A percentile compares a stretch with the other conserved stretches of the same genome.
Conservation (phyloP, 2,113 vertebrate genomes). For the Corythornis vintsioides region DNA sequence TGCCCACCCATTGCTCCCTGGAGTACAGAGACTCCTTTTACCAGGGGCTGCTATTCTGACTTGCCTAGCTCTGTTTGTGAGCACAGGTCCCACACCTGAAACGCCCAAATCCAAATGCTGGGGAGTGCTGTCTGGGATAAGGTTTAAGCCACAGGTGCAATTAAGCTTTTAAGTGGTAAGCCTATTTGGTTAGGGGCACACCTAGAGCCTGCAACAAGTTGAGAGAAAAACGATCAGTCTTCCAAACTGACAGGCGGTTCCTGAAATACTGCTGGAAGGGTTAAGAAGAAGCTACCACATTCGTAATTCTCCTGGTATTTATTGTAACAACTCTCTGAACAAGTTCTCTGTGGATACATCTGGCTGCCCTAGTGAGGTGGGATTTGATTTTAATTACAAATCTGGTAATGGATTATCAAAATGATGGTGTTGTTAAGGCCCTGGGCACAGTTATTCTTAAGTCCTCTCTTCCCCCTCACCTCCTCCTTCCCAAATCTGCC, state of each 20-base stretch:
- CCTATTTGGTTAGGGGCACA: constrained; percentile 59
- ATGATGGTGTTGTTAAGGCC: constrained; percentile 6
- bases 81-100: constrained; percentile 29
- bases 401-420: constrained; percentile 25
- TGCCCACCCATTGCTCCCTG: background rate
- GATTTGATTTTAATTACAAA: constrained; percentile 42
- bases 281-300: constrained; percentile 32
- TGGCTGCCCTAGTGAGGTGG: constrained; percentile 25
- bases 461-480: background rate
- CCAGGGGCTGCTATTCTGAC: background rate
- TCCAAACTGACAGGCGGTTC: constrained; percentile 26
- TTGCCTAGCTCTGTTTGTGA: constrained; percentile 11
- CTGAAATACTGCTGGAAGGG: constrained; percentile 59
- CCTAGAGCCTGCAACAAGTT: constrained; percentile 35
- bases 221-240: constrained; percentile 28
- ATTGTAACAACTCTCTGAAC: constrained; percentile 17
- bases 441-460: background rate
- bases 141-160: constrained; percentile 64
- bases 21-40: background rate
- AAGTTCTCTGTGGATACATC: background rate
- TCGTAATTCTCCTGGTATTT: constrained; percentile 58
- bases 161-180: constrained; percentile 63
- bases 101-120: constrained; percentile 50
- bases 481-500: background rate
- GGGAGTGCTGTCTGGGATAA: constrained; percentile 37